These are phyloP conservation scores for Crenichthys baileyi DNA, from an alignment of 2,797 vertebrate species.

Conservation along the genomic window DNA sequence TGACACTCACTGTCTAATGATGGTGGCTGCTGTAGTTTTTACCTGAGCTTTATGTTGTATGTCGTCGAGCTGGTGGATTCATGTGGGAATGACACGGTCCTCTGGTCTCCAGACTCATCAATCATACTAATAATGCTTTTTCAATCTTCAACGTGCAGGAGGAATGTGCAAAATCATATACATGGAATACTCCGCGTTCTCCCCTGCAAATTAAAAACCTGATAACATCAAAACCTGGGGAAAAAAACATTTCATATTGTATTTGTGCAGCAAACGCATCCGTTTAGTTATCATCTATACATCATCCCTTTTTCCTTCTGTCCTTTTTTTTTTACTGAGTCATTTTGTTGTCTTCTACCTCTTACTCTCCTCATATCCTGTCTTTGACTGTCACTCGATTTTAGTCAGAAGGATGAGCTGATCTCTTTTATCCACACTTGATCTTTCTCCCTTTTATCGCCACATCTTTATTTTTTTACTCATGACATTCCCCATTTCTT, in stretches of 20 bases:
- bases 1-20: conserved; percentile 65
- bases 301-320: not conserved
- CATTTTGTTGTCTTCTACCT: conserved; percentile 58
- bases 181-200: not conserved
- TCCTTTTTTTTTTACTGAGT: conserved; percentile 34
- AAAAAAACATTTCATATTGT: not conserved
- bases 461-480: conserved; percentile 49
- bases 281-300: not conserved
- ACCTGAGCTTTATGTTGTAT: conserved; percentile 42
- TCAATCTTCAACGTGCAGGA: conserved; percentile 7
- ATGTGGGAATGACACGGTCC: not conserved
- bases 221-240: not conserved
- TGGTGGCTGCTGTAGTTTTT: conserved; percentile 53
- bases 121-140: conserved; percentile 11
- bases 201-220: not conserved
- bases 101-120: conserved; percentile 9
- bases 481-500: conserved; percentile 60
- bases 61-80: conserved; percentile 10
- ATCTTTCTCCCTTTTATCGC: conserved; percentile 76
- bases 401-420: conserved; percentile 69
- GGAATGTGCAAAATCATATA: not conserved
- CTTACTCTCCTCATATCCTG: conserved; percentile 53
- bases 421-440: conserved; percentile 78
- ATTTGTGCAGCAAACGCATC: not conserved
- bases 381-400: conserved; percentile 68